Evolutionary conservation across 2,797 vertebrate genomes (phyloP).

Genomic region (Steatocranus sp.): DNA sequence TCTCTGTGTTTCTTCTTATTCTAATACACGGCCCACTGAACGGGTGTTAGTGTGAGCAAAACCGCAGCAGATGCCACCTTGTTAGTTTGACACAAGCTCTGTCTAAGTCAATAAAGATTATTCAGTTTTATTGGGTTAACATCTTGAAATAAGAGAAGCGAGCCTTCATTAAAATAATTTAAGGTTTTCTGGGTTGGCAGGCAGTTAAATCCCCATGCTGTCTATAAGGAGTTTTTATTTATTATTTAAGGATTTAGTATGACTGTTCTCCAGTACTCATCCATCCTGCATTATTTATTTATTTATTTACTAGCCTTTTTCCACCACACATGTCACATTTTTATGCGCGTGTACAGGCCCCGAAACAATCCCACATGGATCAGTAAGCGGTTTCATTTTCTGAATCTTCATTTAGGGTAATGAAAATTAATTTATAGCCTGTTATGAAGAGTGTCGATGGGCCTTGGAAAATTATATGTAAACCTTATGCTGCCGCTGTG

Average conservation of each 20-base stretch:
- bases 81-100: not conserved
- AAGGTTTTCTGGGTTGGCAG: not conserved
- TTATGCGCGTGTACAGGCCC: not conserved
- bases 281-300: not conserved
- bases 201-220: not conserved
- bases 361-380: not conserved
- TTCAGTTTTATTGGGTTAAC: not conserved
- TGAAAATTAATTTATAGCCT: not conserved
- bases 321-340: accelerated
- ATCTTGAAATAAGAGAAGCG: not conserved
- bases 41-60: not conserved
- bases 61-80: not conserved
- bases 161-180: not conserved
- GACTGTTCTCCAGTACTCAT: not conserved
- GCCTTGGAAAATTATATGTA: accelerated
- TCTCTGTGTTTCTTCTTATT: not conserved
- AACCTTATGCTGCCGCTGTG: not conserved
- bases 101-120: not conserved
- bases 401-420: not conserved
- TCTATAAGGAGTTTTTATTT: not conserved
- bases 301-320: accelerated
- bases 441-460: not conserved
- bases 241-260: not conserved
- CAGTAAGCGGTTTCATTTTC: not conserved
- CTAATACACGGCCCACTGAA: not conserved